Base-by-base conservation (phyloP, 2,113 vertebrate genomes). In the Patagioenas fasciata region DNA sequence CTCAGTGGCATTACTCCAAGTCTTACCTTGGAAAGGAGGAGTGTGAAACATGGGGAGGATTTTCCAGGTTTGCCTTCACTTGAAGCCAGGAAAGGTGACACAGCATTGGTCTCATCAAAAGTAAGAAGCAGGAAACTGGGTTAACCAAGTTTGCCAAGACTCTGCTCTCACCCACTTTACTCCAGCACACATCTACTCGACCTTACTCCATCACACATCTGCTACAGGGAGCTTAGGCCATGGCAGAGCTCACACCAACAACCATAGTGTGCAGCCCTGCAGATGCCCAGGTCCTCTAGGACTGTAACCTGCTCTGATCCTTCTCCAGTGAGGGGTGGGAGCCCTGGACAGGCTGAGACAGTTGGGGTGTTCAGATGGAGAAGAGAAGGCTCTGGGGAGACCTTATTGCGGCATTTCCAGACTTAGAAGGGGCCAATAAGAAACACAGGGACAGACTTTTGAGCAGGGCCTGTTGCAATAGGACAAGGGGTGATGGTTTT, bases 231-330 rank as follows among this genome's bases (percentile, higher is more conserved):
- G 23, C 9, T 51, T 71, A 44, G 26, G 10, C n/a, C 13, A 0
- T 2, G 12, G 26, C 81, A 64, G 50, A n/a, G 53, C 16, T n/a
- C 15, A 14, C 31, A 11, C 40, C 24, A 24, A 23, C 6, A 34
- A 6, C 16, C 0, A 0, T 0, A 32, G n/a, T 14, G 26, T 40
- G 28, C 34, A 71, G 51, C 28, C 17, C n/a, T 15, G 10, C 13
- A 51, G 40, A 32, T 3, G 2, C 15, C 17, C 32, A 8, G 10
- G 18, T 34, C 18, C 24, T 42, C 62, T 5, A 56, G 50, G 26
- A 40, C 23, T 26, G 3, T 1, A 8, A 9, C 31, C 67, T 1
- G 1, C 31, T 24, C 3, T 0, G 1, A 26, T 12, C 4, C 34
- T 73, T 61, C 69, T 62, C 42, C 81, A 19, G 5, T 1, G 1